These are phyloP conservation scores for Papilio polytes DNA, from an alignment of 1,140 invertebrate genomes.

Conservation along the genomic window DNA sequence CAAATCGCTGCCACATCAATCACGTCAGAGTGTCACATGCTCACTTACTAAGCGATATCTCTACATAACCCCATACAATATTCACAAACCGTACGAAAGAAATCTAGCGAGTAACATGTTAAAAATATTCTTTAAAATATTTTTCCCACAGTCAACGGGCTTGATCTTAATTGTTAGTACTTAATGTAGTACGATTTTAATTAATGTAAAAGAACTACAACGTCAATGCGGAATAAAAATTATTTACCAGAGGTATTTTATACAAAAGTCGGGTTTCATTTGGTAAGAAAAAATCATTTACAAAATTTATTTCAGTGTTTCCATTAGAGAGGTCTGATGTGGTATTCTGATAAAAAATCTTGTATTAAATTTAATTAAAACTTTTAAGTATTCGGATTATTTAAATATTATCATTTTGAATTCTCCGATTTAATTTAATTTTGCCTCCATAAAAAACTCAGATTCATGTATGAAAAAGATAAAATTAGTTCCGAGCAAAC, in stretches of 20 bases:
- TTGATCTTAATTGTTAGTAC: constrained; percentile 37
- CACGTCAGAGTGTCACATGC: constrained; percentile 38
- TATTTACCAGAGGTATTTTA: constrained; percentile 15
- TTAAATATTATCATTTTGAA: background rate
- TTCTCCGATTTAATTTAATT: background rate
- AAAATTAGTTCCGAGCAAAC: background rate
- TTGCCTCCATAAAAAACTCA: background rate
- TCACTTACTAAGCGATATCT: constrained; percentile 24
- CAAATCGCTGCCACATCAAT: constrained; percentile 53
- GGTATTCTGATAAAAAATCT: background rate
- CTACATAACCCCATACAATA: background rate
- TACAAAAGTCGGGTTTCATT: constrained; percentile 15
- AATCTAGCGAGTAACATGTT: background rate
- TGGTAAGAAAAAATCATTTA: constrained; percentile 19
- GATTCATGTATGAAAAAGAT: background rate
- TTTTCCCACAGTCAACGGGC: constrained; percentile 23
- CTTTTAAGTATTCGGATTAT: background rate
- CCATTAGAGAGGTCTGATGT: constrained; percentile 19
- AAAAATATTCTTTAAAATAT: constrained; percentile 17
- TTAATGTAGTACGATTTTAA: constrained; percentile 40
- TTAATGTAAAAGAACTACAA: constrained; percentile 37
- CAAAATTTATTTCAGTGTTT: constrained; percentile 26
- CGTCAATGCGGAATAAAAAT: constrained; percentile 23
- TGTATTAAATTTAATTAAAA: constrained; percentile 14
- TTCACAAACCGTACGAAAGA: constrained; percentile 4